These are phyloP conservation scores for Melanostoma scalare DNA, from an alignment of 2,888 invertebrate genomes.

Conservation along the genomic window DNA sequence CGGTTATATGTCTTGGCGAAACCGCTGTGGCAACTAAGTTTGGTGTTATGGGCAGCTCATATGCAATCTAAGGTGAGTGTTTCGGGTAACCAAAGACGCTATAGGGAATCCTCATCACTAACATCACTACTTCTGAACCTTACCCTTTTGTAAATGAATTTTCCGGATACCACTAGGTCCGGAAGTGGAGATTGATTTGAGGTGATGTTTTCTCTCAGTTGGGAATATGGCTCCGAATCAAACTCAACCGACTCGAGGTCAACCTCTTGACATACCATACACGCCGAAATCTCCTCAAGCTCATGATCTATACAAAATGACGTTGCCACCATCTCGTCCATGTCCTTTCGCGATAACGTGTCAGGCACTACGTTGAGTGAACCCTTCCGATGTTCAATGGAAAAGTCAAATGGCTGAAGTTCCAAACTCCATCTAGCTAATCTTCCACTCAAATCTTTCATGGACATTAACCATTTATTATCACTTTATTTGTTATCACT, in stretches of 20 bases:
- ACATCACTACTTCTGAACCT: too few species aligned
- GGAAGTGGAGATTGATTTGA: too few species aligned
- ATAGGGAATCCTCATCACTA: too few species aligned
- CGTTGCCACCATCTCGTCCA: constrained; percentile 2
- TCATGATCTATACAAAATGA: too few species aligned
- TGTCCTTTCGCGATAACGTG: background rate
- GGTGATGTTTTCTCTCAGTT: too few species aligned
- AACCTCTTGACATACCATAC: constrained; percentile 7
- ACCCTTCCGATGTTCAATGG: constrained; percentile 31
- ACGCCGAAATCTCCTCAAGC: background rate
- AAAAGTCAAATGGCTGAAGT: constrained; percentile 17
- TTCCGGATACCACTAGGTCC: too few species aligned
- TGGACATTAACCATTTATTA: constrained; percentile 1
- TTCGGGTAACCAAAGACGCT: too few species aligned
- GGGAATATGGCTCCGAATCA: too few species aligned
- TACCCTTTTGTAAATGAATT: too few species aligned
- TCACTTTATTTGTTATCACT: background rate
- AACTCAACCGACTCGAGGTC: constrained; percentile 5
- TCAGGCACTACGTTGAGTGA: constrained; percentile 29
- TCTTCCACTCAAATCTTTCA: constrained; percentile 7
- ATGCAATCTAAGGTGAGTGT: too few species aligned
- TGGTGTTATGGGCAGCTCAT: too few species aligned
- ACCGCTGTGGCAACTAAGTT: background rate
- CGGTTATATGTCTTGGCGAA: too few species aligned
- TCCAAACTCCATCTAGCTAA: constrained; percentile 6